Evolutionary conservation across 2,797 vertebrate genomes (phyloP).

Genomic region (Urosaurus nigricauda): DNA sequence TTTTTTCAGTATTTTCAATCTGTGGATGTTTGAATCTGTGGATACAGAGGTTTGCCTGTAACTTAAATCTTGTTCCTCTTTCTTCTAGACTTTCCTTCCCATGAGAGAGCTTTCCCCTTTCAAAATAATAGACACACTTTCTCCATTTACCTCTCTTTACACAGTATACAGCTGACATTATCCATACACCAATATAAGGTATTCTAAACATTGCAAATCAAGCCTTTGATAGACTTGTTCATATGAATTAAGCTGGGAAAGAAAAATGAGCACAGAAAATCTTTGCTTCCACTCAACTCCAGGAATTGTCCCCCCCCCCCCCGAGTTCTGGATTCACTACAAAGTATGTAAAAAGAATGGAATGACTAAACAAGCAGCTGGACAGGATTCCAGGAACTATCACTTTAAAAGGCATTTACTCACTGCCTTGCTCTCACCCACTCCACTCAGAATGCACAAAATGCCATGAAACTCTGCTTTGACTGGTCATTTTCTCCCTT

Average conservation of each 20-base stretch:
- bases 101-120: not conserved
- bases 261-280: slow-evolving; percentile 39
- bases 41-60: too few species aligned
- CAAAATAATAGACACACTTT: not conserved
- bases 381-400: slow-evolving; percentile 26
- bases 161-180: not conserved
- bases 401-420: slow-evolving; percentile 38
- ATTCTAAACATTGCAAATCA: not conserved
- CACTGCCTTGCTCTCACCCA: slow-evolving; percentile 23
- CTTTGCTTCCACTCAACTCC: slow-evolving; percentile 53
- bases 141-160: not conserved
- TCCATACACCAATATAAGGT: not conserved
- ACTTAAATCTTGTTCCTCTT: not conserved
- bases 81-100: not conserved
- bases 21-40: too few species aligned
- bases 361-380: slow-evolving; percentile 44
- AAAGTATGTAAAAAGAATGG: slow-evolving; percentile 44
- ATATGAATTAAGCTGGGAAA: not conserved
- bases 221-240: not conserved
- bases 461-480: not conserved
- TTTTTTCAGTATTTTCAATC: too few species aligned
- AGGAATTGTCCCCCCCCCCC: slow-evolving; percentile 39
- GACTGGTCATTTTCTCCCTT: not conserved
- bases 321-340: not conserved
- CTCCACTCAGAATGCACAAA: rapidly evolving